Percentiles rank a stretch among this genome's conserved stretches.
Conservation (phyloP, 2,888 invertebrate species). For the Tenthredo distinguenda region DNA sequence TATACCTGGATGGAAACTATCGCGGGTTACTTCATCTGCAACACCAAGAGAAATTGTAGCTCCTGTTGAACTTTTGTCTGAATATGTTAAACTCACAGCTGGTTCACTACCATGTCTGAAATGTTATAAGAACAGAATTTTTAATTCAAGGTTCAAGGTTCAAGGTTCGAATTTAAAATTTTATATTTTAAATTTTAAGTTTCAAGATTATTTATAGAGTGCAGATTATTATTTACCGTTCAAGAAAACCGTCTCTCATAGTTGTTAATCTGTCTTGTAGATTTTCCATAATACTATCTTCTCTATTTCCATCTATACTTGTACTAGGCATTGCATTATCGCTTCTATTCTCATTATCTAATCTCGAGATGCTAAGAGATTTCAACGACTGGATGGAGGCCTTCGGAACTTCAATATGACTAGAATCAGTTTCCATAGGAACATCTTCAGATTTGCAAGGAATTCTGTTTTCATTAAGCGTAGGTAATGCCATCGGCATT, state of each 20-base stretch:
- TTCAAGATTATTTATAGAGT: neutral
- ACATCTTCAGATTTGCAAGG: constrained; percentile 60
- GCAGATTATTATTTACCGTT: constrained; percentile 73
- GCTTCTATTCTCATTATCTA: constrained; percentile 55
- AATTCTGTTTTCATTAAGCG: constrained; percentile 55
- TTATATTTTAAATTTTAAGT: neutral
- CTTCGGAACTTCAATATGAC: constrained; percentile 68
- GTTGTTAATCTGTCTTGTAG: constrained; percentile 77
- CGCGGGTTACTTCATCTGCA: constrained; percentile 77
- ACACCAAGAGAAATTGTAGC: constrained; percentile 81
- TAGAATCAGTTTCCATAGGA: constrained; percentile 73
- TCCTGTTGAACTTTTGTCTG: constrained; percentile 83
- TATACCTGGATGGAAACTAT: constrained; percentile 73
- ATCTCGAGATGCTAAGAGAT: constrained; percentile 61
- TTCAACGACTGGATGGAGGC: constrained; percentile 67
- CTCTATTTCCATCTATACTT: constrained; percentile 67
- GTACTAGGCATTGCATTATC: constrained; percentile 59
- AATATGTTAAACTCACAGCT: constrained; percentile 82
- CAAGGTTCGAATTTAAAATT: constrained; percentile 5
- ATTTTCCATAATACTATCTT: constrained; percentile 75
- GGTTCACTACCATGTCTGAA: constrained; percentile 81
- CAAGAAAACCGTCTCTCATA: constrained; percentile 82
- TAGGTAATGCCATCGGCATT: neutral
- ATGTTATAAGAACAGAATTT: constrained; percentile 24
- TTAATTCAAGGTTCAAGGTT: constrained; percentile 29